These are phyloP conservation scores for Uria lomvia DNA, from an alignment of 2,113 vertebrate genomes.

Conservation along the genomic window DNA sequence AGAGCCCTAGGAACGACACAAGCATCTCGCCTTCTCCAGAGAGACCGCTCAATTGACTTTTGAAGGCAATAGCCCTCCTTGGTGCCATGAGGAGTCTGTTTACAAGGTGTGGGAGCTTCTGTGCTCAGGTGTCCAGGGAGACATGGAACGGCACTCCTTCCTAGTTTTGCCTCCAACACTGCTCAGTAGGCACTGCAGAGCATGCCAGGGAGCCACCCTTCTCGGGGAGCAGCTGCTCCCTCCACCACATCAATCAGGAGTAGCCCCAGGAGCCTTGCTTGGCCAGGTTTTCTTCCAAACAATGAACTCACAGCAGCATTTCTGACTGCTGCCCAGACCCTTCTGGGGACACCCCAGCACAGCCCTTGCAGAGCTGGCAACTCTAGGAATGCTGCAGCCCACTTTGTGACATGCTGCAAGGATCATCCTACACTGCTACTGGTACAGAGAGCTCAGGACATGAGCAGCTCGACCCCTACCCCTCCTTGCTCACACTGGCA, in stretches of 20 bases:
- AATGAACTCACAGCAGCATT: not conserved
- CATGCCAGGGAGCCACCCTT: not conserved
- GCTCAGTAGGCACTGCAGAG: not conserved
- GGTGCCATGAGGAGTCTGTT: not conserved
- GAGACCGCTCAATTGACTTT: not conserved
- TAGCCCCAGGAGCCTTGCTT: not conserved
- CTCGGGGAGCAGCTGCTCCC: not conserved
- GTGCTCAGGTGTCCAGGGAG: not conserved
- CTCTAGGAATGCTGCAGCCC: not conserved
- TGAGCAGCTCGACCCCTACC: not conserved
- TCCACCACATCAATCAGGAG: not conserved
- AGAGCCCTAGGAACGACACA: not conserved
- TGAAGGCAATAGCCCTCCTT: not conserved
- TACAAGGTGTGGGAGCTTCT: not conserved
- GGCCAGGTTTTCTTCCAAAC: not conserved
- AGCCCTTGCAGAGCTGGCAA: not conserved
- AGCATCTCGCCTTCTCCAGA: not conserved
- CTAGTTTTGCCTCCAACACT: not conserved
- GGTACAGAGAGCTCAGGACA: not conserved
- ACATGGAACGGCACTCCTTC: not conserved
- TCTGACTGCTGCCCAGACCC: not conserved
- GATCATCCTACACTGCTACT: not conserved
- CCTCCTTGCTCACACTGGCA: not conserved
- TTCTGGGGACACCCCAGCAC: not conserved
- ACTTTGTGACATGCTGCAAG: not conserved